A percentile compares a stretch with the other conserved stretches of the same genome.
These are phyloP conservation scores for Nasonia giraulti DNA, from an alignment of 1,140 invertebrate species.

Conservation along the genomic window DNA sequence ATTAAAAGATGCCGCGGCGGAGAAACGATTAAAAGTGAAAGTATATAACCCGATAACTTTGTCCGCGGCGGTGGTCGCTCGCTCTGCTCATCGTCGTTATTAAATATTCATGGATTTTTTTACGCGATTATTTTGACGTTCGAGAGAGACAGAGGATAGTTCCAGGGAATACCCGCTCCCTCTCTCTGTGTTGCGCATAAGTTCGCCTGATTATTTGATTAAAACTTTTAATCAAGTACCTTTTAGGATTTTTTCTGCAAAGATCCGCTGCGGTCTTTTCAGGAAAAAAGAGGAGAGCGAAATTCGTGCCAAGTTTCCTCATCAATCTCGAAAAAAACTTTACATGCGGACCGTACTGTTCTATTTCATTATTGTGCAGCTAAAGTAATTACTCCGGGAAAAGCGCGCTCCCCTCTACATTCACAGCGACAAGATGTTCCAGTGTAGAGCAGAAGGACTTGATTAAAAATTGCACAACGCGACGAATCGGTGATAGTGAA, in stretches of 20 bases:
- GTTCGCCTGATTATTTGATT: constrained; percentile 36
- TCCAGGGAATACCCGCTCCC: too few relatives aligned
- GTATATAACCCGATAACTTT: constrained; percentile 46
- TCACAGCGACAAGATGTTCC: neutral
- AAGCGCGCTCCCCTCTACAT: neutral
- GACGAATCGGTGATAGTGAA: too few relatives aligned
- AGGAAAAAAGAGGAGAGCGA: neutral
- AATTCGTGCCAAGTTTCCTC: constrained; percentile 36
- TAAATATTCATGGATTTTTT: constrained; percentile 60
- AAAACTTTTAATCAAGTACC: constrained; percentile 45
- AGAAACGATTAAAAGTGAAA: constrained; percentile 51
- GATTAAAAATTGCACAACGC: neutral
- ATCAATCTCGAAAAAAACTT: constrained; percentile 45
- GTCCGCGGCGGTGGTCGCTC: neutral
- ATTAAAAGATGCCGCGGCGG: constrained; percentile 55
- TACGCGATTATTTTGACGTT: constrained; percentile 36
- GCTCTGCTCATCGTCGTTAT: constrained; percentile 39
- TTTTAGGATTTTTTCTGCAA: neutral
- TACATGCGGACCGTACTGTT: constrained; percentile 24
- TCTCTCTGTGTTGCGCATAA: neutral
- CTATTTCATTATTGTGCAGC: neutral
- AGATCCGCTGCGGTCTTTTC: neutral
- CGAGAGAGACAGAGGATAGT: neutral
- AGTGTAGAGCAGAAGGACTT: neutral
- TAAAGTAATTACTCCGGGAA: constrained; percentile 34